These are phyloP conservation scores for Philonicus albiceps DNA, from an alignment of 2,888 invertebrate species.

Conservation along the genomic window DNA sequence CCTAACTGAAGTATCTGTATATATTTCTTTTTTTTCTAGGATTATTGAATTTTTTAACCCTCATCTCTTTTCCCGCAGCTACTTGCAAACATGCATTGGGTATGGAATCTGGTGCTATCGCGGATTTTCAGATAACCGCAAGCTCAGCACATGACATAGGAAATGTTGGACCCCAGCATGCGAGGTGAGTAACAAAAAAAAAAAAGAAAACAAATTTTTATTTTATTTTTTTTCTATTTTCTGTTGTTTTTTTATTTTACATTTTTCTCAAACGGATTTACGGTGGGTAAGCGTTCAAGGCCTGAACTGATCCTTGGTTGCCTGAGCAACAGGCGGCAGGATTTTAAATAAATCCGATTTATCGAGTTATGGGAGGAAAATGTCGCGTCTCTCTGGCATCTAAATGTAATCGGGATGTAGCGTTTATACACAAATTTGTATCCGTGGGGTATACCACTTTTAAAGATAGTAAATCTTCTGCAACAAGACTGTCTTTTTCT, in stretches of 20 bases:
- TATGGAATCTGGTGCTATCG: conserved; percentile 82
- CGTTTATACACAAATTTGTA: background rate
- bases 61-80: conserved; percentile 65
- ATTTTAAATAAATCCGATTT: background rate
- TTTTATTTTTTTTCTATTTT: background rate
- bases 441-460: background rate
- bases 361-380: background rate
- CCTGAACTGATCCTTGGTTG: background rate
- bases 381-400: background rate
- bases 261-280: background rate
- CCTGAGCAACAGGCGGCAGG: background rate
- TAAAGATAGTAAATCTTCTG: background rate
- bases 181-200: conserved; percentile 69
- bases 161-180: conserved; percentile 83
- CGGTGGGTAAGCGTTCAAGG: background rate
- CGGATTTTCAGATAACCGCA: conserved; percentile 79
- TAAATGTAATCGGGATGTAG: background rate
- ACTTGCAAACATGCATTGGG: conserved; percentile 77
- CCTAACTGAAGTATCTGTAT: background rate
- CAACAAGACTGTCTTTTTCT: background rate
- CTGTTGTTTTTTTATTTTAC: no score
- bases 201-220: background rate
- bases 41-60: background rate
- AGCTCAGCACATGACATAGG: conserved; percentile 83
- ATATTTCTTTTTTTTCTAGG: background rate